Evolutionary conservation across 2,113 vertebrate genomes (phyloP).

Genomic region (Ovibos moschatus): DNA sequence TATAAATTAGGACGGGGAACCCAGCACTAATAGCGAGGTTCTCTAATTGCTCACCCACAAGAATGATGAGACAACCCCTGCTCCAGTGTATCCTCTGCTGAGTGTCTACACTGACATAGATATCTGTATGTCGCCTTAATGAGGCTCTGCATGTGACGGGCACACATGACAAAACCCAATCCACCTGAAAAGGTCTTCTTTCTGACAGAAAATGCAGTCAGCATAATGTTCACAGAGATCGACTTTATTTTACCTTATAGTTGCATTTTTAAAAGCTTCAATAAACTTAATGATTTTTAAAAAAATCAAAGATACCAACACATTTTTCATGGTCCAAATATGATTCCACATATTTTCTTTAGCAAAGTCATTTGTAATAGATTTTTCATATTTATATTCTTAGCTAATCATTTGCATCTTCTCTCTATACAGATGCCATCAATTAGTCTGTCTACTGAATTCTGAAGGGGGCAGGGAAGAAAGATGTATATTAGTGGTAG

Average conservation of each 20-base stretch:
- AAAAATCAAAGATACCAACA: slow-evolving; percentile 49
- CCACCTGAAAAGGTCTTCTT: neutral
- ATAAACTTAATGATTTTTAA: slow-evolving; percentile 32
- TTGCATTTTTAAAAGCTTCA: slow-evolving; percentile 51
- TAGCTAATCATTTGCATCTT: neutral
- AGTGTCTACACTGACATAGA: neutral
- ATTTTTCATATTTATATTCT: slow-evolving; percentile 1
- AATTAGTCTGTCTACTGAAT: neutral
- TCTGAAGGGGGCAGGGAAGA: neutral
- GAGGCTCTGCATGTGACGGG: neutral
- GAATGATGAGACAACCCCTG: neutral
- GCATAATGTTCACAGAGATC: slow-evolving; percentile 60
- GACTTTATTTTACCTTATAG: slow-evolving; percentile 68
- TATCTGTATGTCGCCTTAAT: fast-evolving
- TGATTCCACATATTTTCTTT: slow-evolving; percentile 28
- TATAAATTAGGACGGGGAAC: neutral
- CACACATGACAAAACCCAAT: neutral
- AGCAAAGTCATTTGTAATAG: slow-evolving; percentile 39
- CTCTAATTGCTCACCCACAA: neutral
- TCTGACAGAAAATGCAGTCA: slow-evolving; percentile 67
- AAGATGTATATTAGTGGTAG: neutral
- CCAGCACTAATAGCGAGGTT: no score
- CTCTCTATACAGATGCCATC: neutral
- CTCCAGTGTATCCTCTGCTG: neutral
- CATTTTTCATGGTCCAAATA: slow-evolving; percentile 50